These are phyloP conservation scores for Percopsis transmontana DNA, from an alignment of 2,113 vertebrate species.

Conservation along the genomic window DNA sequence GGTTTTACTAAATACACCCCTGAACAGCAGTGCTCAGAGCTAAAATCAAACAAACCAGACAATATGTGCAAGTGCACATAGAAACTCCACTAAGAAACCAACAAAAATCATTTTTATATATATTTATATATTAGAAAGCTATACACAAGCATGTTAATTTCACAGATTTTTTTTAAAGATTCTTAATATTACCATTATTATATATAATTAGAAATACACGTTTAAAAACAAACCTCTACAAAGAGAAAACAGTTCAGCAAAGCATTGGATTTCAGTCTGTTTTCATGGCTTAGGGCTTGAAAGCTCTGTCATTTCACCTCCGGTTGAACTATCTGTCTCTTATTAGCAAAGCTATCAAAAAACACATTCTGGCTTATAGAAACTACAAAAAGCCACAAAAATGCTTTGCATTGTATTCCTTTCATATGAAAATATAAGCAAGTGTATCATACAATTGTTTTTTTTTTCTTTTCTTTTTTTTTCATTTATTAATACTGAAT, in stretches of 20 bases:
- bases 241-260: conserved; percentile 99
- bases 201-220: conserved; percentile 99
- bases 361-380: conserved; percentile 99
- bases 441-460: conserved; percentile 99
- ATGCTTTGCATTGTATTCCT: conserved; percentile 99
- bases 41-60: conserved; percentile 71
- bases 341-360: conserved; percentile 98
- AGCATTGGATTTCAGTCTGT: conserved; percentile 89
- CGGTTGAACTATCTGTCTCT: conserved; percentile 85
- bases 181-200: conserved; percentile 97
- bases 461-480: conserved; percentile 71
- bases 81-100: conserved; percentile 91
- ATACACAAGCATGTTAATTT: conserved; percentile 99
- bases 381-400: conserved; percentile 99
- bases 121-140: conserved; percentile 98
- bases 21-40: conserved; percentile 68
- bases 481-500: conserved; percentile 92
- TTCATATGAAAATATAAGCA: conserved; percentile 99
- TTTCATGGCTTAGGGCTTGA: conserved; percentile 93
- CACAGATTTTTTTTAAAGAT: conserved; percentile 99
- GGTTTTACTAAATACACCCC: conserved; percentile 67
- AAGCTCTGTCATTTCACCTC: conserved; percentile 83
- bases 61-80: conserved; percentile 92
- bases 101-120: conserved; percentile 89
- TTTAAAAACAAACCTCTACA: conserved; percentile 99